Evolutionary conservation across 2,888 invertebrate genomes (phyloP).

Genomic region (Lithosia quadra): DNA sequence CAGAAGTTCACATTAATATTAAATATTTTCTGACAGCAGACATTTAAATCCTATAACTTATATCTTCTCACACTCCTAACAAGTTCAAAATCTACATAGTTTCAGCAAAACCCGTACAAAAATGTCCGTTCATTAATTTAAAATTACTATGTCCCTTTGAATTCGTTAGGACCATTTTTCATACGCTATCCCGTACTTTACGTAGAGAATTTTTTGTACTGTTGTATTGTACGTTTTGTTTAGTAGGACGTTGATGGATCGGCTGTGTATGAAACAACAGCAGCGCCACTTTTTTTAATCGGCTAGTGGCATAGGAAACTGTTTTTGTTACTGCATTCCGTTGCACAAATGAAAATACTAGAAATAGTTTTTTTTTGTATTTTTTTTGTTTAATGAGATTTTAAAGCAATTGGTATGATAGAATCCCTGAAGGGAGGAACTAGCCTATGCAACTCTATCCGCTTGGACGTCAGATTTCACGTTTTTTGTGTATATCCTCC

Average conservation of each 20-base stretch:
- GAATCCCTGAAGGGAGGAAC: too few species aligned
- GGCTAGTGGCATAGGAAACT: slow-evolving; percentile 1
- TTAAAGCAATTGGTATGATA: too few species aligned
- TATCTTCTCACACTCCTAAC: too few species aligned
- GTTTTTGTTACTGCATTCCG: background rate
- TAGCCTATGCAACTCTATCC: too few species aligned
- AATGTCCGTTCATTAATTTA: background rate
- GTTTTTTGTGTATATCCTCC: too few species aligned
- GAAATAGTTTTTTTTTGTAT: background rate
- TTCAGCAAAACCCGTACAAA: background rate
- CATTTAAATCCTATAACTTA: too few species aligned
- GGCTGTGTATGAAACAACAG: slow-evolving; percentile 21
- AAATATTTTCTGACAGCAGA: too few species aligned
- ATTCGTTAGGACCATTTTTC: slow-evolving; percentile 25
- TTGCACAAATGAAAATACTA: background rate
- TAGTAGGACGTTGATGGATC: slow-evolving; percentile 34
- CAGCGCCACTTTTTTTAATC: slow-evolving; percentile 1
- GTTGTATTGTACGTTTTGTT: slow-evolving; percentile 31
- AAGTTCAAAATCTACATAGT: too few species aligned
- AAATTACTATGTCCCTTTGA: slow-evolving; percentile 2
- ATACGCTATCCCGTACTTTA: slow-evolving; percentile 4
- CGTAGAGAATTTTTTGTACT: slow-evolving; percentile 12
- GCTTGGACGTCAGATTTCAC: too few species aligned
- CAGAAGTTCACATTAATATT: too few species aligned
- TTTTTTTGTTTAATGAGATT: too few species aligned